A percentile compares a stretch with the other conserved stretches of the same genome.
Conservation (phyloP, 1,140 invertebrate species). For the Periplaneta americana region DNA sequence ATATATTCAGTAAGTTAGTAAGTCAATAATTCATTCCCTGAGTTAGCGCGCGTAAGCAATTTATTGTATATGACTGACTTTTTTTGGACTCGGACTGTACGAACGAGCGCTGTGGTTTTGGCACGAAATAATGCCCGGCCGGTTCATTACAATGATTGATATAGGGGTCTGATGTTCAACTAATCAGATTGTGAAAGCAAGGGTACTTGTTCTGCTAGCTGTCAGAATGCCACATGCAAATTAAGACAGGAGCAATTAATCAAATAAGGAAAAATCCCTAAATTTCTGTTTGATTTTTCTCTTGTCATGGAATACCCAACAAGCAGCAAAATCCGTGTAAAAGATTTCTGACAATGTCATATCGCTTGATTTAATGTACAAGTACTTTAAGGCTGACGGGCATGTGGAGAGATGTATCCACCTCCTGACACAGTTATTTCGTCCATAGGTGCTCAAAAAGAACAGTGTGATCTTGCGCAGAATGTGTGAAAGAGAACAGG, state of each 20-base stretch:
- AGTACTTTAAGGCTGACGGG: not conserved
- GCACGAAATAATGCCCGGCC: not conserved
- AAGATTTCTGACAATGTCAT: not conserved
- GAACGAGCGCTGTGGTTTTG: not conserved
- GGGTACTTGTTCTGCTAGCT: not conserved
- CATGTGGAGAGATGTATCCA: not conserved
- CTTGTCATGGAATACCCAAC: not conserved
- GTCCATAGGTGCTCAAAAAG: too few species aligned
- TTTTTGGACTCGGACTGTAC: not conserved
- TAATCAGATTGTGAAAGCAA: not conserved
- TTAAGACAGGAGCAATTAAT: not conserved
- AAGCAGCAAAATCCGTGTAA: not conserved
- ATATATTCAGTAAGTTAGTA: too few species aligned
- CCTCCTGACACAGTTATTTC: not conserved
- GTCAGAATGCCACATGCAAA: not conserved
- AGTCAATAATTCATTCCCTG: too few species aligned
- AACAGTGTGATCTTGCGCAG: too few species aligned
- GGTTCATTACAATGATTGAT: not conserved
- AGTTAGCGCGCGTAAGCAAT: too few species aligned
- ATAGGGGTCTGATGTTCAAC: not conserved
- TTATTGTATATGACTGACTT: too few species aligned
- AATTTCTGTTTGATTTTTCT: not conserved
- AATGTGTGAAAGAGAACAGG: too few species aligned
- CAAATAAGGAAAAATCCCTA: not conserved
- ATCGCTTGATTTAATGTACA: not conserved